Conservation (phyloP, 1,140 invertebrate genomes). For the Bathynomus jamesi region DNA sequence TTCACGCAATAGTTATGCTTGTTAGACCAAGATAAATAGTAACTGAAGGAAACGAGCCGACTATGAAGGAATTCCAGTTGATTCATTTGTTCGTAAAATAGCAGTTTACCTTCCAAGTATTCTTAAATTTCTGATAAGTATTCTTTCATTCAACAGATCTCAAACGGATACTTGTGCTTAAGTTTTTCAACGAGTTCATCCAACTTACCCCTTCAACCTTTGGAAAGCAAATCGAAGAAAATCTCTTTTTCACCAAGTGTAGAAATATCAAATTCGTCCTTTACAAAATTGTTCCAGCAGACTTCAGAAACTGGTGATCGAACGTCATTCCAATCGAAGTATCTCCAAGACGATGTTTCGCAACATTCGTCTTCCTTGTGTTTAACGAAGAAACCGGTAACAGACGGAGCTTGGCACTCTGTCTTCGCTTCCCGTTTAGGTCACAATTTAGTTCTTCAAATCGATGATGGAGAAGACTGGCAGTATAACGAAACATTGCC, state of each 20-base stretch:
- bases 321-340: background rate
- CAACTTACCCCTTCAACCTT: background rate
- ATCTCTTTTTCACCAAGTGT: background rate
- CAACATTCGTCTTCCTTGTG: background rate
- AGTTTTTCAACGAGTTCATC: background rate
- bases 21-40: too few species aligned
- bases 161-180: background rate
- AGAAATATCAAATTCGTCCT: background rate
- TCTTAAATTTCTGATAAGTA: background rate
- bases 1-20: too few species aligned
- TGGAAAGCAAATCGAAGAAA: background rate
- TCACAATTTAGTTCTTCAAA: background rate
- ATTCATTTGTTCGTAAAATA: background rate
- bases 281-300: background rate
- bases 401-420: background rate
- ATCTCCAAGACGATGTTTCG: background rate
- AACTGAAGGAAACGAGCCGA: background rate
- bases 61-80: background rate
- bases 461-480: background rate
- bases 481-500: background rate
- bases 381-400: background rate
- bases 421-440: background rate
- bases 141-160: background rate
- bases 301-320: background rate
- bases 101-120: background rate